Base-by-base conservation (phyloP, 2,113 vertebrate genomes). In the Oceanites oceanicus region DNA sequence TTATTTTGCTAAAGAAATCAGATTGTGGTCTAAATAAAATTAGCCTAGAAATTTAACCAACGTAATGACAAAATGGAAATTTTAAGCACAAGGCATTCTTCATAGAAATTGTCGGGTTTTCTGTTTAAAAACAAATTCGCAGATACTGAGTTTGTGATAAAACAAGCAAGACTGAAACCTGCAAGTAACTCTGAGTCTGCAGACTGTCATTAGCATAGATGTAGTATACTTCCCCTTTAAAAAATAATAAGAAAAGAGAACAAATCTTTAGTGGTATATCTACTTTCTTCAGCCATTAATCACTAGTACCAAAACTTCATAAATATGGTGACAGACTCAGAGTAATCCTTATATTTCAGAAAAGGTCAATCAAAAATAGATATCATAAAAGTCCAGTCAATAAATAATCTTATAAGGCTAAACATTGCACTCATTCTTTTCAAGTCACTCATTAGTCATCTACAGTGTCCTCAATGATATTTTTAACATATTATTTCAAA, bases 331-430 rank as follows among this genome's bases (percentile, higher is more conserved):
- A 90, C 65, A 94, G 75, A 91, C 47, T 85, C 32, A 91, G 36
- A 94, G n/a, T 83, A 95, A 95, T 96, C 71, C 15, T 91, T 87
- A 55, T 85, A 87, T 94, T 95, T 92, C 85, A 95, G 90, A 93
- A 97, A 96, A 97, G 78, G 91, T 97, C 92, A 96, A 89, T 92
- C 63, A 95, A 91, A 96, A 97, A 91, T 72, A 97, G 66, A 94
- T 89, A 82, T 84, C 55, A 78, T 92, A 94, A 94, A 97, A 92
- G 62, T 72, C 75, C 78, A 95, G 94, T 94, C 95, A 94, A 94
- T 94, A 97, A 97, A 97, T 94, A 96, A 96, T 95, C 87, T 95
- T 87, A 82, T 79, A 68, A 79, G 21, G 59, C 86, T 96, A 97
- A 97, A 96, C 76, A 92, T 78, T 85, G 26, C 42, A 91, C 59